Percentiles rank a stretch among this genome's conserved stretches.
Conservation (phyloP, 1,140 invertebrate species). For the Bombus superbus region DNA sequence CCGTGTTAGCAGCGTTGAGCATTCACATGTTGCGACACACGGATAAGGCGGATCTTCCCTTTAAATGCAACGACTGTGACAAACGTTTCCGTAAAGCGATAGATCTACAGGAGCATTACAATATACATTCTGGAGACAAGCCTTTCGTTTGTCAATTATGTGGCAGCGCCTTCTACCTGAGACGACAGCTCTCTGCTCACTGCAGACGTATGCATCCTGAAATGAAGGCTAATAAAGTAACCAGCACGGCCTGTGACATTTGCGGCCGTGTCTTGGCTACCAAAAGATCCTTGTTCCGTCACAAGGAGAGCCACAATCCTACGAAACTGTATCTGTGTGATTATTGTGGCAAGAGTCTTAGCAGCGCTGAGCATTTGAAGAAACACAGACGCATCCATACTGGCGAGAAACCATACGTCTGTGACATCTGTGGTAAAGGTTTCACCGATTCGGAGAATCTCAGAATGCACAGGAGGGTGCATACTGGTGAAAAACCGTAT, state of each 20-base stretch:
- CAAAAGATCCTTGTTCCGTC: constrained; percentile 83
- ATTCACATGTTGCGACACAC: constrained; percentile 79
- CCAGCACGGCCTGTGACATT: constrained; percentile 80
- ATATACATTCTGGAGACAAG: constrained; percentile 82
- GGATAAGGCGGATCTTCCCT: constrained; percentile 82
- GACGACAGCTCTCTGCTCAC: constrained; percentile 78
- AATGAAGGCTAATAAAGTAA: constrained; percentile 78
- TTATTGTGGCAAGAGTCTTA: constrained; percentile 91
- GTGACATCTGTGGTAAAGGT: constrained; percentile 84
- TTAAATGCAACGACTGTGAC: constrained; percentile 85
- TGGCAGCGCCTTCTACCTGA: constrained; percentile 83
- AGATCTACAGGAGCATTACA: constrained; percentile 81
- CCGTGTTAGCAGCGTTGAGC: constrained; percentile 75
- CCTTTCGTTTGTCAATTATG: constrained; percentile 84
- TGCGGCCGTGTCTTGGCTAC: constrained; percentile 81
- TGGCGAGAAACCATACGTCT: constrained; percentile 89
- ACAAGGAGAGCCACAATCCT: constrained; percentile 85
- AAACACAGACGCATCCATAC: constrained; percentile 89
- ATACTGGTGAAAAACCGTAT: constrained; percentile 84
- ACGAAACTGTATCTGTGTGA: constrained; percentile 86
- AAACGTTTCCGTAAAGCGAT: constrained; percentile 85
- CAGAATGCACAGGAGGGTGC: constrained; percentile 80
- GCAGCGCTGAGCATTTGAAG: constrained; percentile 87
- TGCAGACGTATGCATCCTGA: constrained; percentile 77
- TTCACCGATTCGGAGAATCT: constrained; percentile 83